Conservation (phyloP, 2,797 vertebrate species). For the Xenentodon cancila region DNA sequence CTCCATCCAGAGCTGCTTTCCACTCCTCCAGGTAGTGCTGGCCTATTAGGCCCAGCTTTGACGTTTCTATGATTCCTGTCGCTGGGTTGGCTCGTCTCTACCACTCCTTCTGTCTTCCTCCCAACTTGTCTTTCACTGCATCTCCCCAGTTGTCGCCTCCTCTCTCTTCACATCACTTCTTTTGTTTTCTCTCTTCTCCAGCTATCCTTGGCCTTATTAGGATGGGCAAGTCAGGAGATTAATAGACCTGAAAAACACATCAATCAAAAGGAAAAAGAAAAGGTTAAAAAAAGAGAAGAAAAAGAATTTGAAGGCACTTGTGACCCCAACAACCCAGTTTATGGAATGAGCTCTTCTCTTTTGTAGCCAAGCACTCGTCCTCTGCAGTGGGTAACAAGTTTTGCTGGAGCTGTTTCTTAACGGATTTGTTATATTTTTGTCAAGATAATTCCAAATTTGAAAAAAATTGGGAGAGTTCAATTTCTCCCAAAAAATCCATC, state of each 20-base stretch:
- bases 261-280: no score
- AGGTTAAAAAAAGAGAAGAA: no score
- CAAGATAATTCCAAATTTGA: no score
- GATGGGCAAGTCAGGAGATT: slow-evolving; percentile 56
- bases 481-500: no score
- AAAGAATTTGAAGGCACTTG: no score
- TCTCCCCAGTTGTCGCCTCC: slow-evolving; percentile 31
- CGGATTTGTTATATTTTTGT: no score
- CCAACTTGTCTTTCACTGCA: slow-evolving; percentile 22
- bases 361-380: no score
- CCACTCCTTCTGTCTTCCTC: slow-evolving; percentile 50
- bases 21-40: slow-evolving; percentile 61
- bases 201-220: slow-evolving; percentile 62
- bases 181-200: slow-evolving; percentile 24
- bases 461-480: no score
- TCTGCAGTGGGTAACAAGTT: no score
- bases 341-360: no score
- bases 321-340: no score
- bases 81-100: slow-evolving; percentile 18
- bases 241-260: slow-evolving; percentile 31
- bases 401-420: no score
- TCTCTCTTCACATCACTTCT: slow-evolving; percentile 40
- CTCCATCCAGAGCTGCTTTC: slow-evolving; percentile 70
- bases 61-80: slow-evolving; percentile 34
- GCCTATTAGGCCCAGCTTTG: slow-evolving; percentile 60